Evolutionary conservation across 2,797 vertebrate genomes (phyloP).

Genomic region (Hydrolagus colliei): DNA sequence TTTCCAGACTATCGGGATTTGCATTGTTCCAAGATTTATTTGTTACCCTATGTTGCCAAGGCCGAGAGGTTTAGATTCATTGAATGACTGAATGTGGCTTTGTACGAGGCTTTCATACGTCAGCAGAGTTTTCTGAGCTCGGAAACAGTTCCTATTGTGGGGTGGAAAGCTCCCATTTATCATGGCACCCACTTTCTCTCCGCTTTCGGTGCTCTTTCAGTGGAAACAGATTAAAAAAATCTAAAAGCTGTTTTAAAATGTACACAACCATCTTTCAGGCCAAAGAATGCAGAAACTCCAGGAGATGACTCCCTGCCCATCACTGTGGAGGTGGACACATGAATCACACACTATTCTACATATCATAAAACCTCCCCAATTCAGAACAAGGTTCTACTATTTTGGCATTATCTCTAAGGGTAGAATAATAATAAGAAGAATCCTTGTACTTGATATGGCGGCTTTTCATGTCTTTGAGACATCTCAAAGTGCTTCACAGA

Average conservation of each 20-base stretch:
- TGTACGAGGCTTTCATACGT: not conserved
- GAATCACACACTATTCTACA: too few species aligned
- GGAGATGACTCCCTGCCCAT: not conserved
- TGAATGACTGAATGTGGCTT: slow-evolving; percentile 24
- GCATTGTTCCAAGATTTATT: slow-evolving; percentile 28
- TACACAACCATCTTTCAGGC: slow-evolving; percentile 2
- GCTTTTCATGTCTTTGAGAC: too few species aligned
- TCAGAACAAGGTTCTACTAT: too few species aligned
- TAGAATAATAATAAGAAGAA: too few species aligned
- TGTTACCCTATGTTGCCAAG: slow-evolving; percentile 24
- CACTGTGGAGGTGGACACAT: too few species aligned
- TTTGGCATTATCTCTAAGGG: too few species aligned
- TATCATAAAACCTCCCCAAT: too few species aligned
- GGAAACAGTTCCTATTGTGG: slow-evolving; percentile 18
- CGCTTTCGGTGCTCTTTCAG: not conserved
- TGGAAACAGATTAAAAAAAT: not conserved
- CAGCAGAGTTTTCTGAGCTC: not conserved
- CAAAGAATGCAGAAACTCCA: not conserved
- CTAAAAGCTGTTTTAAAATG: slow-evolving; percentile 24
- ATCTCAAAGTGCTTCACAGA: too few species aligned
- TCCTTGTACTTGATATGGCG: too few species aligned
- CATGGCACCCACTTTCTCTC: slow-evolving; percentile 11
- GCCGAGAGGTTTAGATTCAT: slow-evolving; percentile 3
- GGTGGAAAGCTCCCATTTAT: slow-evolving; percentile 18
- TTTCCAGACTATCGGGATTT: not conserved